Conservation (phyloP, 2,888 invertebrate species). For the Epinotia brunnichana region DNA sequence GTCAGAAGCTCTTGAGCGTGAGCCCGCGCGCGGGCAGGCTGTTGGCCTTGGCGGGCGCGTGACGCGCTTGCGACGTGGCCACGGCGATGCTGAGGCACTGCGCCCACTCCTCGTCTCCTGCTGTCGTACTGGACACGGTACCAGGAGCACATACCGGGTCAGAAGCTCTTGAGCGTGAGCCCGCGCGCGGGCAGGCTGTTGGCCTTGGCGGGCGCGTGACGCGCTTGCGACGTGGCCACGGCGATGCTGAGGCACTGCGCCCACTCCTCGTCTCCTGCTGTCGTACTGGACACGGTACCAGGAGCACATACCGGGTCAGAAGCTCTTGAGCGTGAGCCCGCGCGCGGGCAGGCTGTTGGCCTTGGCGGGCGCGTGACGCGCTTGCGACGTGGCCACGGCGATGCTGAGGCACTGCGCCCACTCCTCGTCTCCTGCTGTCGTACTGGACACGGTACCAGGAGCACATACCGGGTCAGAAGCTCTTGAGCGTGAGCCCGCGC, state of each 20-base stretch:
- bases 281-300: not conserved
- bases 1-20: constrained; percentile 76
- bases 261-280: no score
- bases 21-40: constrained; percentile 79
- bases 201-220: no score
- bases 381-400: constrained; percentile 94
- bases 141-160: no score
- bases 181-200: no score
- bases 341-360: no score
- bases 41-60: constrained; percentile 80
- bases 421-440: not conserved
- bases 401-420: constrained; percentile 94
- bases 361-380: constrained; percentile 51
- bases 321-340: constrained; percentile 49
- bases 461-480: constrained; percentile 48
- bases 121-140: constrained; percentile 56
- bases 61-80: constrained; percentile 91
- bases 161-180: no score
- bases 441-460: no score
- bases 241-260: no score
- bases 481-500: constrained; percentile 49
- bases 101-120: constrained; percentile 98
- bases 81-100: constrained; percentile 97
- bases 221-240: no score
- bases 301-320: constrained; percentile 48